phyloP scores from a whole-genome alignment of 2,888 invertebrate genomes.

The Timema podura region DNA sequence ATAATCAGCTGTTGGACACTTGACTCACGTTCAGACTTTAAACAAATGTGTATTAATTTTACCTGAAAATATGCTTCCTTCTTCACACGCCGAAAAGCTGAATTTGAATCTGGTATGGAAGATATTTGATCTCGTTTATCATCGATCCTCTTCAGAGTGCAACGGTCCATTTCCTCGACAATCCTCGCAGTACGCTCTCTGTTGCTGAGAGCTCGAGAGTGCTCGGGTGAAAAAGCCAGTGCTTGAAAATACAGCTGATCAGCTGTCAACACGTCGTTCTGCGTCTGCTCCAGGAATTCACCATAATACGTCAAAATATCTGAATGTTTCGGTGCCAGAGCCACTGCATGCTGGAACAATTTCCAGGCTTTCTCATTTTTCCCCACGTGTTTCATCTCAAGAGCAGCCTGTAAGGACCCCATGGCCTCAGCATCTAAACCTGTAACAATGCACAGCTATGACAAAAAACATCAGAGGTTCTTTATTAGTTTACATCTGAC shows the following conservation, averaged over 20 bases:
- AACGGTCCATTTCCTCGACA: conserved; percentile 84
- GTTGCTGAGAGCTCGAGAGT: conserved; percentile 65
- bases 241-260: conserved; percentile 88
- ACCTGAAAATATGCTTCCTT: conserved; percentile 88
- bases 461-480: background rate
- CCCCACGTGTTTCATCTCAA: conserved; percentile 77
- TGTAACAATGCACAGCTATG: conserved; percentile 1
- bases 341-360: conserved; percentile 85
- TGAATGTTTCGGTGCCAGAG: conserved; percentile 86
- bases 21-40: no score
- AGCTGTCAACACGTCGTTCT: conserved; percentile 80
- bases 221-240: conserved; percentile 67
- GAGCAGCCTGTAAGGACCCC: conserved; percentile 76
- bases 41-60: background rate
- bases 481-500: background rate
- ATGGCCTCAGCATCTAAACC: conserved; percentile 62
- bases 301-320: conserved; percentile 64
- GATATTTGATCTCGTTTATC: conserved; percentile 77
- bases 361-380: conserved; percentile 82
- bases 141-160: conserved; percentile 73
- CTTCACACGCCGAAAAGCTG: conserved; percentile 80
- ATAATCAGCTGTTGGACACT: no score
- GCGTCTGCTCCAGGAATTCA: conserved; percentile 82
- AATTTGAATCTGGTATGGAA: conserved; percentile 73
- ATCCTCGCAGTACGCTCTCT: conserved; percentile 80